Conservation (phyloP, 2,888 invertebrate species). For the Ephialtes manifestator region DNA sequence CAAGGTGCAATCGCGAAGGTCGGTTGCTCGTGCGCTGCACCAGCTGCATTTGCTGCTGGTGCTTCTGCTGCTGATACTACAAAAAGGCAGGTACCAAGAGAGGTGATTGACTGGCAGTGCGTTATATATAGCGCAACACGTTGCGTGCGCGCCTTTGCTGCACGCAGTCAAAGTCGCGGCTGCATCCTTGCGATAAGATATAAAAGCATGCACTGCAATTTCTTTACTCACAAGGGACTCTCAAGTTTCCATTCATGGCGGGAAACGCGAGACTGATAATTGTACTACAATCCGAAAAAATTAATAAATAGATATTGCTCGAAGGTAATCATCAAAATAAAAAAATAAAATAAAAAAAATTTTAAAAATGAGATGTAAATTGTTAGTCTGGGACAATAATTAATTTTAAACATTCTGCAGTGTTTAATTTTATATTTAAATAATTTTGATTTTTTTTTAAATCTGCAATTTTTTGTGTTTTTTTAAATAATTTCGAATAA, state of each 20-base stretch:
- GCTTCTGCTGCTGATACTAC: constrained; percentile 7
- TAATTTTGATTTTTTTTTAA: too few species aligned
- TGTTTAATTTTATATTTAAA: too few species aligned
- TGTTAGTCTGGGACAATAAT: too few species aligned
- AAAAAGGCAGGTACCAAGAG: constrained; percentile 13
- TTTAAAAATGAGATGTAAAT: too few species aligned
- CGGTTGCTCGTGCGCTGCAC: constrained; percentile 51
- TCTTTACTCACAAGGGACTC: background rate
- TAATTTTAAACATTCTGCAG: too few species aligned
- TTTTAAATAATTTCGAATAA: too few species aligned
- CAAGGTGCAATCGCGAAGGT: constrained; percentile 43
- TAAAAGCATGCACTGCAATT: constrained; percentile 5
- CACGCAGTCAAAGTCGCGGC: constrained; percentile 32
- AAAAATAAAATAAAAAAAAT: too few species aligned
- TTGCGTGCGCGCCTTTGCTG: constrained; percentile 12
- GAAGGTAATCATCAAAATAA: too few species aligned
- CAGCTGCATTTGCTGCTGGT: constrained; percentile 54
- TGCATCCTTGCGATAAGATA: constrained; percentile 40
- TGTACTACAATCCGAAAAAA: background rate
- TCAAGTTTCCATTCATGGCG: constrained; percentile 12
- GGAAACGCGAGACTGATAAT: constrained; percentile 26
- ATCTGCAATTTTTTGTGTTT: too few species aligned
- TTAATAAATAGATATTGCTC: background rate
- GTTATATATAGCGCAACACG: constrained; percentile 20
- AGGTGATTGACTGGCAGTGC: constrained; percentile 57